Conservation (phyloP, 37 sponge, comb jelly and placozoan genomes). For the Beroe ovata region DNA sequence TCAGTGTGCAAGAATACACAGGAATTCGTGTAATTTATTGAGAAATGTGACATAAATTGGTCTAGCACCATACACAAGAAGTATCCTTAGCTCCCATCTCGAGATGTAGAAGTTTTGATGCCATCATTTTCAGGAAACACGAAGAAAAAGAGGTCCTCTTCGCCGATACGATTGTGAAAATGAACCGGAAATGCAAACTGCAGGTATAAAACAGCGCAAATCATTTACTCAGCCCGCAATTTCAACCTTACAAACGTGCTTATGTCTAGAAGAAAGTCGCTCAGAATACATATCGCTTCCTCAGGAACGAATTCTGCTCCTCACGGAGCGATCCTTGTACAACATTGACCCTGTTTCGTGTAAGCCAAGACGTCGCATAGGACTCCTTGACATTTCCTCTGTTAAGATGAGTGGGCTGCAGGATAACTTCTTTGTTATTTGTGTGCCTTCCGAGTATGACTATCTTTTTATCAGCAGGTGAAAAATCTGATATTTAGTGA, state of each 20-base stretch:
- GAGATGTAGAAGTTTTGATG: no score
- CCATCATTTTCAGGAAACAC: constrained; percentile 18
- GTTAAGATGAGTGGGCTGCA: constrained; percentile 75
- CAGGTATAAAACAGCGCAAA: no score
- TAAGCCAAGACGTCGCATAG: constrained; percentile 21
- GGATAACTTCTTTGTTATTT: constrained; percentile 88
- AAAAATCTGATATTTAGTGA: no score
- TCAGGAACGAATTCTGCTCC: constrained; percentile 21
- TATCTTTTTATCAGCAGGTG: constrained; percentile 78
- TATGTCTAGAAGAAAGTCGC: no score
- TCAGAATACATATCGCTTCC: no score
- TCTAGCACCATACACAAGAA: no score
- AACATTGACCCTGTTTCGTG: constrained; percentile 54
- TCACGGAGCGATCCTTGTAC: constrained; percentile 24
- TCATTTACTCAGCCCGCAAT: background rate
- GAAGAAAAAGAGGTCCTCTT: constrained; percentile 75
- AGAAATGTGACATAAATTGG: no score
- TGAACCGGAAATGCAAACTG: constrained; percentile 74
- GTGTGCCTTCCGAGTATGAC: constrained; percentile 86
- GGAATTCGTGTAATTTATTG: no score
- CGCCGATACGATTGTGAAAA: constrained; percentile 74
- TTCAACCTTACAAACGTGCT: background rate
- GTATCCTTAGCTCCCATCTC: no score
- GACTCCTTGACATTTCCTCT: constrained; percentile 30
- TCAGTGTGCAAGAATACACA: no score